Evolutionary conservation across 2,113 vertebrate species (phyloP).

Genomic region (Rhegmatorhina hoffmannsi): DNA sequence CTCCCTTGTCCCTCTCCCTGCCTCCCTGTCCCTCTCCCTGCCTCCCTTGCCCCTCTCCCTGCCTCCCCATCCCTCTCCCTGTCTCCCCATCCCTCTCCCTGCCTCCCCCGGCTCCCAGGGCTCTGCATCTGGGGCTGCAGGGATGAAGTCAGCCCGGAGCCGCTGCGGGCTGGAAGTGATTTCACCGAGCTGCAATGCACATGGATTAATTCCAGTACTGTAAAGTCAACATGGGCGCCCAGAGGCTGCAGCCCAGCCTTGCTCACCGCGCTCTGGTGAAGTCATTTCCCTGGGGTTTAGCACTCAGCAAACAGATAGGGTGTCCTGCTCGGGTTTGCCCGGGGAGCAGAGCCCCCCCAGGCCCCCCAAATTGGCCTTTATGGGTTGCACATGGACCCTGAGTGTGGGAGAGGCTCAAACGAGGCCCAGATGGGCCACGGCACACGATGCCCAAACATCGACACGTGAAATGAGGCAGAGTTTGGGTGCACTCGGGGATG

Average conservation of each 20-base stretch:
- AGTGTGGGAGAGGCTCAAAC: conserved; percentile 67
- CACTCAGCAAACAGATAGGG: conserved; percentile 80
- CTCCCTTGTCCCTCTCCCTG: background rate
- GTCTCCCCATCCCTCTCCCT: background rate
- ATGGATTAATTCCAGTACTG: conserved; percentile 85
- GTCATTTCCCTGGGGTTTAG: conserved; percentile 88
- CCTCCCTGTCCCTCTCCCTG: background rate
- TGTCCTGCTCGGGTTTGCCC: conserved; percentile 64
- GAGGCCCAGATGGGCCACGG: conserved; percentile 71
- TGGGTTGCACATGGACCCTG: conserved; percentile 75
- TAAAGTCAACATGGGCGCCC: conserved; percentile 86
- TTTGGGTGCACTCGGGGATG: conserved; percentile 43
- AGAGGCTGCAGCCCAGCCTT: conserved; percentile 72
- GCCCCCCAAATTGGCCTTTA: conserved; percentile 74
- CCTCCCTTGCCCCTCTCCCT: background rate
- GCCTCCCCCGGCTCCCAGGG: conserved; percentile 2
- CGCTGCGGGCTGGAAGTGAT: conserved; percentile 85
- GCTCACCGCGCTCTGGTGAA: conserved; percentile 83
- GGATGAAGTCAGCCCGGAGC: conserved; percentile 76
- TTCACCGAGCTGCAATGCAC: conserved; percentile 83
- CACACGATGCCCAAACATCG: conserved; percentile 60
- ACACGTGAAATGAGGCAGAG: conserved; percentile 39
- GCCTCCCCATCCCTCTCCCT: background rate
- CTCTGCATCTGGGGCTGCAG: conserved; percentile 63
- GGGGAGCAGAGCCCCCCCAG: conserved; percentile 40